These are phyloP conservation scores for Acipenser ruthenus DNA, from an alignment of 2,797 vertebrate species.

Conservation along the genomic window DNA sequence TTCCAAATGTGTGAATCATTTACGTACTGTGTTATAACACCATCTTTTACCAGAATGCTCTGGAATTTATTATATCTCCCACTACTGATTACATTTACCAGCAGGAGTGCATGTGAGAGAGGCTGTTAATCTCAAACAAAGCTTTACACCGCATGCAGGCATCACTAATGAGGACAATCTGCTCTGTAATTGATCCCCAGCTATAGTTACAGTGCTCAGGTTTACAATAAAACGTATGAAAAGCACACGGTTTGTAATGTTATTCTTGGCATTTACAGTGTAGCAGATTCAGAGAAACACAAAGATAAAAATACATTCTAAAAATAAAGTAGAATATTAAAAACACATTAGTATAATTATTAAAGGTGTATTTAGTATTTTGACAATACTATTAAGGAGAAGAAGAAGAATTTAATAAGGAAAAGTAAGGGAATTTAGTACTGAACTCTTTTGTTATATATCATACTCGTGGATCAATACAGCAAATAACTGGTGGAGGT, in stretches of 20 bases:
- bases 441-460: conserved; percentile 29
- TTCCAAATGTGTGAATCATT: too few relatives aligned
- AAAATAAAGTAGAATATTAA: too few relatives aligned
- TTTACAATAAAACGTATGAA: background rate
- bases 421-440: too few relatives aligned
- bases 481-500: background rate
- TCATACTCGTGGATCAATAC: conserved; percentile 17
- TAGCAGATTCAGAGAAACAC: too few relatives aligned
- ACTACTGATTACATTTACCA: background rate
- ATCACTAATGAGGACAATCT: background rate
- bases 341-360: too few relatives aligned
- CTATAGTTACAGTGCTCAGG: background rate
- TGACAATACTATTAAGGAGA: too few relatives aligned
- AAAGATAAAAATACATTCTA: too few relatives aligned
- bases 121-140: background rate
- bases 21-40: too few relatives aligned
- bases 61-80: background rate
- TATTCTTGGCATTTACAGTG: background rate
- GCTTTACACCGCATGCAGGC: background rate
- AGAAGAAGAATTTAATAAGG: too few relatives aligned
- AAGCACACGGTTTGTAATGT: background rate
- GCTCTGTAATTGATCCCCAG: background rate
- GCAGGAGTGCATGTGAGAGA: background rate
- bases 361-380: too few relatives aligned
- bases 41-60: background rate